Evolutionary conservation across 2,797 vertebrate species (phyloP).

Genomic region (Rhinatrema bivittatum): DNA sequence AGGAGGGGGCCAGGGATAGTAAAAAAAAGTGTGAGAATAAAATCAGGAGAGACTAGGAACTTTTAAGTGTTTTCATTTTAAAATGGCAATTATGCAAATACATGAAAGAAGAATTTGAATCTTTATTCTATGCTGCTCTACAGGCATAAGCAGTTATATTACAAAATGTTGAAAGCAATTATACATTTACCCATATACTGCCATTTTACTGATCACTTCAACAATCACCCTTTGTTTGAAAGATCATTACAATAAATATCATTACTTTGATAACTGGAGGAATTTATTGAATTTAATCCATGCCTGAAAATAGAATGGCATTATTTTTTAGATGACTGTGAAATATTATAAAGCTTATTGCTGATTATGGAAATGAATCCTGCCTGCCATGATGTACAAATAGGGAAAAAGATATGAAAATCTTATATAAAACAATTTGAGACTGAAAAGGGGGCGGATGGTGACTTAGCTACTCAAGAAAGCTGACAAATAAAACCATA

Average conservation of each 20-base stretch:
- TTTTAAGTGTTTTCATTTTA: conserved; percentile 17
- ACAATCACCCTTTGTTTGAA: conserved; percentile 2
- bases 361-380: conserved; percentile 6
- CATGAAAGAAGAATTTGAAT: conserved; percentile 19
- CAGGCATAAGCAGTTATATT: conserved; percentile 22
- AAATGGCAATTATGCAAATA: conserved; percentile 24
- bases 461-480: too few relatives aligned
- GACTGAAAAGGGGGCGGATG: too few relatives aligned
- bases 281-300: conserved; percentile 21
- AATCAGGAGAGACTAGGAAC: conserved; percentile 16
- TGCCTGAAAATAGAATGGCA: conserved; percentile 13
- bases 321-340: conserved; percentile 7
- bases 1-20: too few relatives aligned
- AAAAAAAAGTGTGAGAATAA: conserved; percentile 16
- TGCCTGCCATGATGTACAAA: too few relatives aligned
- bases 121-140: conserved; percentile 15
- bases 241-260: conserved; percentile 7
- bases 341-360: conserved; percentile 14
- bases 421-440: too few relatives aligned
- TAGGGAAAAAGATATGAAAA: too few relatives aligned
- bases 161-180: conserved; percentile 19
- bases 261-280: conserved; percentile 17
- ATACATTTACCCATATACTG: conserved; percentile 16
- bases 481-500: too few relatives aligned
- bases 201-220: conserved; percentile 18